These are phyloP conservation scores for Parazoanthus darwini DNA, from an alignment of 92 coral and sea anemone genomes.

Conservation along the genomic window DNA sequence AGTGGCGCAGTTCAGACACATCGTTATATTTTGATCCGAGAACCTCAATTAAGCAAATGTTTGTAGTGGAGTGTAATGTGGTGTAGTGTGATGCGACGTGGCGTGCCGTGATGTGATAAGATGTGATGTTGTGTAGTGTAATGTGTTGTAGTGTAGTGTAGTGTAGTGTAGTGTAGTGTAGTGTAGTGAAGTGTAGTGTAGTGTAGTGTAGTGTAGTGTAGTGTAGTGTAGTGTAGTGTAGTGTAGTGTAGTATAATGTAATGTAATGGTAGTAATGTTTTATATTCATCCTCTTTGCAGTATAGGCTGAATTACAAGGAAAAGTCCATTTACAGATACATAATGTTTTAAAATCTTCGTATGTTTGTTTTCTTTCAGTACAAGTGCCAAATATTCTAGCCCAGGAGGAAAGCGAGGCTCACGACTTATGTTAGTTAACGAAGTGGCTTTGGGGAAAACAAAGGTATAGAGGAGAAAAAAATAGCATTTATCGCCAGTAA, in stretches of 20 bases:
- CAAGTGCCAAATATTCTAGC: slow-evolving; percentile 88
- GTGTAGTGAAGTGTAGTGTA: no score
- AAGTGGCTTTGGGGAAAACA: slow-evolving; percentile 88
- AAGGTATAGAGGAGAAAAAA: slow-evolving; percentile 56
- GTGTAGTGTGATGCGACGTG: not conserved
- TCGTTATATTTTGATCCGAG: not conserved
- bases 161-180: no score
- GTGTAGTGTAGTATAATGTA: no score
- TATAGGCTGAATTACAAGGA: no score
- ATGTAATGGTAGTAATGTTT: no score
- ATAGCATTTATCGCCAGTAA: not conserved
- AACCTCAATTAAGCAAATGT: not conserved
- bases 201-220: no score
- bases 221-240: no score
- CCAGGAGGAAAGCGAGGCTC: slow-evolving; percentile 80
- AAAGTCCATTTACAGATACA: no score
- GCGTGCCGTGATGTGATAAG: not conserved
- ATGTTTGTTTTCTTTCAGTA: slow-evolving; percentile 46
- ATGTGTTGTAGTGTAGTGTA: no score
- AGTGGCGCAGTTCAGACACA: no score
- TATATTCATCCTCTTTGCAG: no score
- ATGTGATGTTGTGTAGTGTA: no score
- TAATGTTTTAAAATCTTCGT: not conserved
- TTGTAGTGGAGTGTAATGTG: not conserved
- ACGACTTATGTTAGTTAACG: slow-evolving; percentile 80